A percentile compares a stretch with the other conserved stretches of the same genome.
Conservation (phyloP, 1,140 invertebrate species). For the Nymphalis io region DNA sequence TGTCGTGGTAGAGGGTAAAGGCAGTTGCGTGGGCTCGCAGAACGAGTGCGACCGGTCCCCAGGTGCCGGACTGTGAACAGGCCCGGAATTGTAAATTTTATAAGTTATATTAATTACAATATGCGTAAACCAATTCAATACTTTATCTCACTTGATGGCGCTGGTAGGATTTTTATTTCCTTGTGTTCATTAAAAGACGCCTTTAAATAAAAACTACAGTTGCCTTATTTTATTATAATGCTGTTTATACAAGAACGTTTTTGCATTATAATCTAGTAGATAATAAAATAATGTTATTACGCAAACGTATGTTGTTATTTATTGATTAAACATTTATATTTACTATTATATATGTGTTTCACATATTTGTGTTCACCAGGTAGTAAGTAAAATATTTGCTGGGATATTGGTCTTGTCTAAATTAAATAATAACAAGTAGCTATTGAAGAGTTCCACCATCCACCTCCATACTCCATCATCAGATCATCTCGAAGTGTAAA, state of each 20-base stretch:
- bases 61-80: conserved; percentile 62
- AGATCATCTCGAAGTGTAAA: no score
- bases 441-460: no score
- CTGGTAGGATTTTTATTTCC: conserved; percentile 33
- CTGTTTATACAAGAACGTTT: background rate
- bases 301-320: conserved; percentile 1
- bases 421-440: no score
- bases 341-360: background rate
- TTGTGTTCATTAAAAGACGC: conserved; percentile 18
- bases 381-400: no score
- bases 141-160: conserved; percentile 35
- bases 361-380: background rate
- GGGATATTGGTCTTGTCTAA: no score
- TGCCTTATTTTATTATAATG: conserved; percentile 4
- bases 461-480: no score
- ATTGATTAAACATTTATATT: background rate
- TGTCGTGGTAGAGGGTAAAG: conserved; percentile 49
- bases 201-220: conserved; percentile 7
- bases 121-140: conserved; percentile 39
- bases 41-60: conserved; percentile 75
- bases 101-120: conserved; percentile 45
- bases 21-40: conserved; percentile 63
- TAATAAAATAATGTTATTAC: conserved; percentile 11
- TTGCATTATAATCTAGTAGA: background rate
- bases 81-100: conserved; percentile 45